A percentile compares a stretch with the other conserved stretches of the same genome.
Conservation (phyloP, 2,888 invertebrate species). For the Cylloceria caligata region DNA sequence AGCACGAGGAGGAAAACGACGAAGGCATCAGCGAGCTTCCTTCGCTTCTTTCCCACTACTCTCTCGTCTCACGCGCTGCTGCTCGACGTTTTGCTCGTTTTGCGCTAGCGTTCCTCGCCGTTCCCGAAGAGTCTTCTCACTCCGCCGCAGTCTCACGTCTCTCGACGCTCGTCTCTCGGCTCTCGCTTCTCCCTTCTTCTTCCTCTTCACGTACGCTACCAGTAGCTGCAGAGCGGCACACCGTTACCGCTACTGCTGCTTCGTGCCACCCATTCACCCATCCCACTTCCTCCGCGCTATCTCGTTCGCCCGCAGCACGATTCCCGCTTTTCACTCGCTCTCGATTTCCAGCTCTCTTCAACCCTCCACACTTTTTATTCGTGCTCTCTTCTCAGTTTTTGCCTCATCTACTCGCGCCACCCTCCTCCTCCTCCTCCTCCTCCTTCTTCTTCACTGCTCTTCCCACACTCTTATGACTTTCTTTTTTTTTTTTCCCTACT, state of each 20-base stretch:
- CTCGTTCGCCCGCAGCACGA: constrained; percentile 47
- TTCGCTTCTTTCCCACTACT: constrained; percentile 31
- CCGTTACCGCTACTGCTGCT: constrained; percentile 21
- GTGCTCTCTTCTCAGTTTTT: constrained; percentile 26
- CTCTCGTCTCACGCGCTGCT: constrained; percentile 35
- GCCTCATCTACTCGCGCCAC: constrained; percentile 18
- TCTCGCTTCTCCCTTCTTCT: constrained; percentile 33
- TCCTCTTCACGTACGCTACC: constrained; percentile 28
- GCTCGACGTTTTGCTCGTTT: constrained; percentile 62
- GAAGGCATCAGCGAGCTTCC: constrained; percentile 46
- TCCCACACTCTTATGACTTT: constrained; percentile 39
- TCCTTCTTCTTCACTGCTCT: constrained; percentile 31
- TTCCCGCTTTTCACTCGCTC: constrained; percentile 58
- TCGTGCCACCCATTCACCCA: constrained; percentile 14
- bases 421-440: constrained; percentile 13
- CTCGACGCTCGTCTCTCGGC: constrained; percentile 49
- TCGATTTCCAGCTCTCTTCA: constrained; percentile 28
- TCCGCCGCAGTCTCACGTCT: constrained; percentile 62
- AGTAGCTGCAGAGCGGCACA: constrained; percentile 17
- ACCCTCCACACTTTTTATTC: constrained; percentile 25
- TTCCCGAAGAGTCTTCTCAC: constrained; percentile 63
- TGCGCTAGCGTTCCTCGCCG: constrained; percentile 54
- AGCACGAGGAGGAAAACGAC: constrained; percentile 29
- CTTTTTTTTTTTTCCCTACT: constrained; percentile 20
- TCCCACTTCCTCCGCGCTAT: constrained; percentile 45